Conservation (phyloP, 1,140 invertebrate genomes). For the Saccostrea cuccullata region DNA sequence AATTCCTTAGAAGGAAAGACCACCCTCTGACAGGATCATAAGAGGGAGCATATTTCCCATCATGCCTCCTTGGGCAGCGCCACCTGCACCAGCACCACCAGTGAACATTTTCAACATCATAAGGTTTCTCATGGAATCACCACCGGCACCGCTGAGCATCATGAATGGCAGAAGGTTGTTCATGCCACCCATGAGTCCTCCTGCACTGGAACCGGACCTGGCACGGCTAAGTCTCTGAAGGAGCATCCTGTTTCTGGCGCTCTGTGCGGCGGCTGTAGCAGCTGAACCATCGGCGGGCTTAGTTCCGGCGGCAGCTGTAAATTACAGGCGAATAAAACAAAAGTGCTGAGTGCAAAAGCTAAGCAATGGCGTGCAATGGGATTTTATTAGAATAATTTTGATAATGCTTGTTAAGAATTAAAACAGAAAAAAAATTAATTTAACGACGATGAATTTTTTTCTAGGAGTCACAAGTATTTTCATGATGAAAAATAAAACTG, state of each 20-base stretch:
- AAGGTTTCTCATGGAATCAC: constrained; percentile 1
- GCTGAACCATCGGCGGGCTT: background rate
- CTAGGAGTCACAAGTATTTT: background rate
- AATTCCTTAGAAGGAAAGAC: background rate
- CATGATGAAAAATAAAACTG: background rate
- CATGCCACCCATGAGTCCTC: background rate
- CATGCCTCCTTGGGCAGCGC: background rate
- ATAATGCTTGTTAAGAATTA: no score
- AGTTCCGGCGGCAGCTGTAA: background rate
- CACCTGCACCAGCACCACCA: background rate
- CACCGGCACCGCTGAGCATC: background rate
- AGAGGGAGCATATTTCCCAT: constrained; percentile 17
- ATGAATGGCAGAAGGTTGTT: background rate
- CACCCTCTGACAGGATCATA: background rate
- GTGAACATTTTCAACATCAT: background rate
- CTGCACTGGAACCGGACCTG: background rate
- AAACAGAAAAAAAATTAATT: no score
- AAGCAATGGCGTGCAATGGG: background rate
- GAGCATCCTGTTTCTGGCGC: constrained; percentile 15
- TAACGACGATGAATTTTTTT: background rate
- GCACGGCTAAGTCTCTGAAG: background rate
- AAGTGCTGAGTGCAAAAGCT: constrained; percentile 36
- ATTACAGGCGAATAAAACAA: constrained; percentile 15
- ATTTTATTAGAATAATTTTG: background rate
- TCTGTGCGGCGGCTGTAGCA: background rate